A percentile compares a stretch with the other conserved stretches of the same genome.
These are phyloP conservation scores for Limosa lapponica DNA, from an alignment of 2,797 vertebrate genomes.

Conservation along the genomic window DNA sequence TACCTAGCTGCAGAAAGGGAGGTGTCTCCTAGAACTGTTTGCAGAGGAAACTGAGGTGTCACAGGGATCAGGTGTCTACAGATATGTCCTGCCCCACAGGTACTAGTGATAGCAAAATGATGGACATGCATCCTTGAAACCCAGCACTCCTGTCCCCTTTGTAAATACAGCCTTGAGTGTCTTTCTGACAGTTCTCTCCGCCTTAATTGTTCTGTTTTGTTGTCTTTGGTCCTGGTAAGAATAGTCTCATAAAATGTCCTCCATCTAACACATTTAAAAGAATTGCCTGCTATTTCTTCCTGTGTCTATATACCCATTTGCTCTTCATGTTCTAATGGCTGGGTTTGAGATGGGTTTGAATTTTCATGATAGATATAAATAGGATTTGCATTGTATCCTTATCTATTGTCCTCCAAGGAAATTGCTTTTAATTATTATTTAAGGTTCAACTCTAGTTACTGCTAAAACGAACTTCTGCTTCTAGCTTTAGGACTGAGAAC, in stretches of 20 bases:
- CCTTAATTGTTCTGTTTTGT: background rate
- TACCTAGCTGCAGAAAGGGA: background rate
- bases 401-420: slow-evolving; percentile 3
- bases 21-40: background rate
- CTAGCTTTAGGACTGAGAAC: background rate
- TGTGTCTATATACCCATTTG: background rate
- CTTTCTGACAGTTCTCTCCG: background rate
- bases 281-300: background rate
- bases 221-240: background rate
- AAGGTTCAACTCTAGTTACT: background rate
- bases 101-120: background rate
- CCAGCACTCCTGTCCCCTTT: background rate
- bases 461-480: background rate
- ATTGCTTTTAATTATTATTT: slow-evolving; percentile 41
- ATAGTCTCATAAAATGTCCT: background rate
- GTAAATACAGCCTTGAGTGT: background rate
- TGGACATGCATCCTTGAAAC: background rate
- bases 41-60: background rate
- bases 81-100: background rate
- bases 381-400: background rate
- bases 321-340: slow-evolving; percentile 4
- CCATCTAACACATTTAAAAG: background rate
- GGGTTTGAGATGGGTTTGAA: background rate
- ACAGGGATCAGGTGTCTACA: background rate
- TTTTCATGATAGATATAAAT: background rate